These are phyloP conservation scores for Ommatoiulus sabulosus DNA, from an alignment of 2,888 invertebrate genomes.

Conservation along the genomic window DNA sequence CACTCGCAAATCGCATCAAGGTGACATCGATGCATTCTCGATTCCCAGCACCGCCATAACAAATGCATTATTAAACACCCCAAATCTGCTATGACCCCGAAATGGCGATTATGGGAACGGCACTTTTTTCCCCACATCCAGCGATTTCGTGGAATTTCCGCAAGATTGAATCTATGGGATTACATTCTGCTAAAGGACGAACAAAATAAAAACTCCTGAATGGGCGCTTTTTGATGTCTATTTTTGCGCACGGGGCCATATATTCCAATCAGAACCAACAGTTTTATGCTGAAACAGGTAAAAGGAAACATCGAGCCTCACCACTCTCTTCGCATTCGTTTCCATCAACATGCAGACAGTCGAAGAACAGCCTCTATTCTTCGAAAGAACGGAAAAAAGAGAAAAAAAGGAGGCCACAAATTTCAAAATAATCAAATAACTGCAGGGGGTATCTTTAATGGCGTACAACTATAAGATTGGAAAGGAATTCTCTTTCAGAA, in stretches of 20 bases:
- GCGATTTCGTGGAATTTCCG: constrained; percentile 6
- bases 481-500: constrained; percentile 21
- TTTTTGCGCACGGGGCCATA: neutral
- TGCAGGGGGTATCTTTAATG: constrained; percentile 35
- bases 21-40: neutral
- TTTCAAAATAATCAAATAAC: constrained; percentile 21
- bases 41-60: neutral
- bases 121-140: neutral
- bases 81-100: neutral
- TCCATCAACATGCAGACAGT: neutral
- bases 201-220: neutral
- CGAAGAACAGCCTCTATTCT: neutral
- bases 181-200: neutral
- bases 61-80: constrained; percentile 16
- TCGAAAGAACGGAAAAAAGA: neutral
- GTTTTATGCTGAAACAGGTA: constrained; percentile 36
- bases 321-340: neutral
- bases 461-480: neutral
- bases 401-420: constrained; percentile 2
- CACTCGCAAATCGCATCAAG: neutral
- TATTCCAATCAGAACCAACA: neutral
- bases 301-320: neutral
- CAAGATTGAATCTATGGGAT: neutral
- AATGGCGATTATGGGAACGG: neutral
- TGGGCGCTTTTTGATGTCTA: neutral